Conservation (phyloP, 2,797 vertebrate species). For the Heliangelus exortis region DNA sequence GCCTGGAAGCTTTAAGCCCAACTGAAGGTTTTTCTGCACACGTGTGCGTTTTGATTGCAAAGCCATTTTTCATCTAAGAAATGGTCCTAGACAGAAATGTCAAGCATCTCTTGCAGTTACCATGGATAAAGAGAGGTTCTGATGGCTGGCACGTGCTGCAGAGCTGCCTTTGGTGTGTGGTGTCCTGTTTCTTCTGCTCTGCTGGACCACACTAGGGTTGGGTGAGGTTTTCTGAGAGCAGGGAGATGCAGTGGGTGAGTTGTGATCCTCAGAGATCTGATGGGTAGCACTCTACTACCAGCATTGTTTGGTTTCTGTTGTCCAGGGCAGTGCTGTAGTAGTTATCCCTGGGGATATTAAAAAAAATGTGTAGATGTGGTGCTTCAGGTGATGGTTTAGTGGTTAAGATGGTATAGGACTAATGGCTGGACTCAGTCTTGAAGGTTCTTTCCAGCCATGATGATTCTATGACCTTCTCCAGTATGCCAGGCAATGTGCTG, state of each 20-base stretch:
- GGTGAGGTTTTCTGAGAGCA: not conserved
- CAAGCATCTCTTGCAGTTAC: constrained; percentile 44
- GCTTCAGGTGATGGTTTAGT: too few species aligned
- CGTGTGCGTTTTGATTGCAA: not conserved
- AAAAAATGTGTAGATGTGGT: too few species aligned
- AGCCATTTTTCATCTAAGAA: constrained; percentile 4
- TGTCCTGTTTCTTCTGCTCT: not conserved
- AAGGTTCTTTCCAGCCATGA: too few species aligned
- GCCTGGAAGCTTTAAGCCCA: not conserved
- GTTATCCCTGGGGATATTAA: too few species aligned
- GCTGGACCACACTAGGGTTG: fast-evolving
- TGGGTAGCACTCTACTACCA: not conserved
- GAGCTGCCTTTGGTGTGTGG: not conserved
- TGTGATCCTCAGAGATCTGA: not conserved
- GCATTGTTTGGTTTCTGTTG: not conserved
- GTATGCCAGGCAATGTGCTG: not conserved
- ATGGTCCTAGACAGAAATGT: constrained; percentile 11
- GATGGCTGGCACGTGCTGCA: not conserved
- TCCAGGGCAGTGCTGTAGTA: not conserved
- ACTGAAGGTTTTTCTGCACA: not conserved
- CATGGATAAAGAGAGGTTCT: not conserved
- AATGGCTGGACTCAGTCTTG: too few species aligned
- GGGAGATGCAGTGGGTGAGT: not conserved
- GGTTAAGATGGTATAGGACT: too few species aligned
- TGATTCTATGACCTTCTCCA: not conserved